These are phyloP conservation scores for Venustaconcha ellipsiformis DNA, from an alignment of 1,140 invertebrate genomes.

Conservation along the genomic window DNA sequence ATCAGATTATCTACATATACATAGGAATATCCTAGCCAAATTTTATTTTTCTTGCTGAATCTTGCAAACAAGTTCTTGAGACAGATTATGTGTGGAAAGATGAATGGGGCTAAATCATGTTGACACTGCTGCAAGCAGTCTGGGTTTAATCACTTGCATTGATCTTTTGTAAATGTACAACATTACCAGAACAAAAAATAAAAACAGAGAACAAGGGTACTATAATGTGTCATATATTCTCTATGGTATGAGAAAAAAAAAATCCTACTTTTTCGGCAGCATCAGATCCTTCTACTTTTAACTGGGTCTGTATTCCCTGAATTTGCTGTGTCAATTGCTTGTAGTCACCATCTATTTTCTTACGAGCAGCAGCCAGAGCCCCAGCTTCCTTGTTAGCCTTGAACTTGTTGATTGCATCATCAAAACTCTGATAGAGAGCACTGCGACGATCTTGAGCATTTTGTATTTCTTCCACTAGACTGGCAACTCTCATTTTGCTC, in stretches of 20 bases:
- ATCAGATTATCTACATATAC: neutral
- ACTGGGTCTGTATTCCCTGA: conserved; percentile 73
- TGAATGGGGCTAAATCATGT: too few species aligned
- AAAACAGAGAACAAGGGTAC: neutral
- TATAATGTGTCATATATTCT: neutral
- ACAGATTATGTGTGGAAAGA: too few species aligned
- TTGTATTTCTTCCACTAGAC: conserved; percentile 72
- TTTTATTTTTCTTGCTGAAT: neutral
- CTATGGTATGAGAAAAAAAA: neutral
- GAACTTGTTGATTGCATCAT: conserved; percentile 76
- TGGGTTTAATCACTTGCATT: neutral
- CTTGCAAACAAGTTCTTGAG: too few species aligned
- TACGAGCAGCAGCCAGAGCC: conserved; percentile 71
- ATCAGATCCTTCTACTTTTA: conserved; percentile 77
- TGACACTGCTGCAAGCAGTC: too few species aligned
- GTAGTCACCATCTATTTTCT: conserved; percentile 77
- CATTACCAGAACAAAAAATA: neutral
- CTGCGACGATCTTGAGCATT: conserved; percentile 76
- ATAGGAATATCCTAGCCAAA: neutral
- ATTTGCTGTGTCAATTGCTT: conserved; percentile 75
- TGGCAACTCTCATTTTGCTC: conserved; percentile 71
- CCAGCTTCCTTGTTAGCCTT: conserved; percentile 77
- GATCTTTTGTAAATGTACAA: neutral
- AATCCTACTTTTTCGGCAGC: conserved; percentile 72
- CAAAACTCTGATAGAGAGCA: conserved; percentile 76